A percentile compares a stretch with the other conserved stretches of the same genome.
These are phyloP conservation scores for Xestobium rufovillosum DNA, from an alignment of 2,888 invertebrate species.

Conservation along the genomic window DNA sequence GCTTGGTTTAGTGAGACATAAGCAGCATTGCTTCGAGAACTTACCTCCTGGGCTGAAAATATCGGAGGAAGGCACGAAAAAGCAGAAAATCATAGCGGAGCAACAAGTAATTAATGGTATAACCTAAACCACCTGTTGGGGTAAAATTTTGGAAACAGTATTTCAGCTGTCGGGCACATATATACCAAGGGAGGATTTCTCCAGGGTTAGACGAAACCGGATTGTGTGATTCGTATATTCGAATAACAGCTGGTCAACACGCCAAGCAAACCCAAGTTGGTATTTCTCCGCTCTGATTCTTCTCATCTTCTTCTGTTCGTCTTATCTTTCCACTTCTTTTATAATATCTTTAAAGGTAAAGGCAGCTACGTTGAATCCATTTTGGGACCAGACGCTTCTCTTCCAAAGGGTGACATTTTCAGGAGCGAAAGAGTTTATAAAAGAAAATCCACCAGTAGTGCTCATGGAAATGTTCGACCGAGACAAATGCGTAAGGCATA, in stretches of 20 bases:
- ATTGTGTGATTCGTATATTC: slow-evolving; percentile 47
- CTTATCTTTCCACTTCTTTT: slow-evolving; percentile 8
- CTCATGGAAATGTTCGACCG: slow-evolving; percentile 44
- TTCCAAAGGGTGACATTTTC: slow-evolving; percentile 43
- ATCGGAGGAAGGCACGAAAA: no score
- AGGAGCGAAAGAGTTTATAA: slow-evolving; percentile 39
- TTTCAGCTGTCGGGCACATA: slow-evolving; percentile 56
- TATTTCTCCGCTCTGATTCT: no score
- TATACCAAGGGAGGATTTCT: slow-evolving; percentile 61
- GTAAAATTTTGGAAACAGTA: no score
- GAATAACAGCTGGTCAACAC: slow-evolving; percentile 40
- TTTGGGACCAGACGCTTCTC: slow-evolving; percentile 54
- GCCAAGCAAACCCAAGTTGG: slow-evolving; percentile 41
- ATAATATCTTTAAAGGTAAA: slow-evolving; percentile 21
- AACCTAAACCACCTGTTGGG: no score
- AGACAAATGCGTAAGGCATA: slow-evolving; percentile 41
- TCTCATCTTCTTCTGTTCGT: no score
- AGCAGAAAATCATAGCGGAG: no score
- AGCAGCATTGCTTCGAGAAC: slow-evolving; percentile 24
- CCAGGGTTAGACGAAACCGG: slow-evolving; percentile 48
- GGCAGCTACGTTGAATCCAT: slow-evolving; percentile 48
- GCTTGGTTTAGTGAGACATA: slow-evolving; percentile 33
- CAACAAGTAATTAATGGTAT: no score
- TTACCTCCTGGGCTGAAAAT: no score
- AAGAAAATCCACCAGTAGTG: slow-evolving; percentile 40